Base-by-base conservation (phyloP, 2,888 invertebrate species). In the Timema podura region DNA sequence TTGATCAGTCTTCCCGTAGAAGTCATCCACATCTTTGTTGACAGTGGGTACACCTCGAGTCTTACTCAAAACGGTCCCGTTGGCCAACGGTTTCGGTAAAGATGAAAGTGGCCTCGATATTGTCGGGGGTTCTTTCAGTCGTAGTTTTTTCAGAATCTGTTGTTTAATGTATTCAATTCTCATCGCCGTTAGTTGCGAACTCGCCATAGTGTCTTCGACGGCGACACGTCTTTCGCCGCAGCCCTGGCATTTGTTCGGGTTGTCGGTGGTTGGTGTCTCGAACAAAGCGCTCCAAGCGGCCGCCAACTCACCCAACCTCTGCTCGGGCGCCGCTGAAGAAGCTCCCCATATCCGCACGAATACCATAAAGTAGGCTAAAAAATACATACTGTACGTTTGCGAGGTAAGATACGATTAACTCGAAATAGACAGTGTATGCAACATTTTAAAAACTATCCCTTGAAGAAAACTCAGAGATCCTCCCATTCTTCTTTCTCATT, bases 121-220 rank as follows among this genome's bases (percentile, higher is more conserved):
- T 11, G 84, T 85, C 0, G 78, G 78, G 7, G 93, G 92, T 76
- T 90, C 90, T 70, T 89, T 90, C 69, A 94, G 80, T 74, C 93
- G 81, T 69, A 94, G 78, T 81, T 93, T 93, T 81, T 90, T 91
- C 76, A 94, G 79, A 48, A 94, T 94, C 82, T 93, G 92, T 79
- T 91, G 89, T 80, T 93, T 93, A 65, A 93, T 91, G 76, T 90
- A 91, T 80, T 93, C 92, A 73, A 93, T 88, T 73, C 93, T 83
- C 51, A 91, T 83, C 49, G 87, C 87, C 0, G 88, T 90, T 68
- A 91, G 80, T n/a, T 80, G 77, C 65, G 76, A 74, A 10, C 75
- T 74, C 10, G 61, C 48, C 15, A 68, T 11, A 1, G 16, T 64
- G 6, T 44, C 44, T 65, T 73, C 73, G 7, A 67, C 57, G 0